Conservation (phyloP, 2,888 invertebrate genomes). For the Pterobdella sp. region DNA sequence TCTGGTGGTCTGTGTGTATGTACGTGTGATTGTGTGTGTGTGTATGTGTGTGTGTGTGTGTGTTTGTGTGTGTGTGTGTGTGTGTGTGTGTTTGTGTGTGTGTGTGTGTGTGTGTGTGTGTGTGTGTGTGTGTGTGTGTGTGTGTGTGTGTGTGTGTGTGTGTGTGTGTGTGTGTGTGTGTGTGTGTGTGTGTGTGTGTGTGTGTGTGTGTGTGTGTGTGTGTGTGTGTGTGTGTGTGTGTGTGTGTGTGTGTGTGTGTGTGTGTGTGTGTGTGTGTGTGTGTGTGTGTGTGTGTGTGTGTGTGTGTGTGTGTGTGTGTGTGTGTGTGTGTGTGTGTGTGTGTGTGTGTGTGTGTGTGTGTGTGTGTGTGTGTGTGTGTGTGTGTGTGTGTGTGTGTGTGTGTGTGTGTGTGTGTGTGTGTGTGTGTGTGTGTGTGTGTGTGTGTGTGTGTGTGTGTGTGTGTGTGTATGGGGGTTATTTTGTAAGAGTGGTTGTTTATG, state of each 20-base stretch:
- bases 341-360: slow-evolving; percentile 7
- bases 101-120: background rate
- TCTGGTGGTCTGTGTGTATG: background rate
- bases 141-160: background rate
- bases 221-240: slow-evolving; percentile 6
- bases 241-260: slow-evolving; percentile 19
- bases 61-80: background rate
- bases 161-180: background rate
- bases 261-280: slow-evolving; percentile 11
- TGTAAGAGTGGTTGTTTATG: background rate
- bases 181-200: background rate
- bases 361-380: slow-evolving; percentile 17
- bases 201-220: background rate
- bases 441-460: slow-evolving; percentile 3
- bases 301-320: slow-evolving; percentile 7
- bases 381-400: slow-evolving; percentile 13
- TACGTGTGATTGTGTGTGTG: background rate
- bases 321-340: slow-evolving; percentile 6
- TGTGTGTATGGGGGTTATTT: background rate
- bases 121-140: background rate
- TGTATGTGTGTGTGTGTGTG: background rate
- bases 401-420: slow-evolving; percentile 4
- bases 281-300: slow-evolving; percentile 15
- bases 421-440: background rate
- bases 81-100: background rate